Percentiles rank a stretch among this genome's conserved stretches.
Conservation (phyloP, 53 echinoderm and acorn worm species). For the Actinopyga echinites region DNA sequence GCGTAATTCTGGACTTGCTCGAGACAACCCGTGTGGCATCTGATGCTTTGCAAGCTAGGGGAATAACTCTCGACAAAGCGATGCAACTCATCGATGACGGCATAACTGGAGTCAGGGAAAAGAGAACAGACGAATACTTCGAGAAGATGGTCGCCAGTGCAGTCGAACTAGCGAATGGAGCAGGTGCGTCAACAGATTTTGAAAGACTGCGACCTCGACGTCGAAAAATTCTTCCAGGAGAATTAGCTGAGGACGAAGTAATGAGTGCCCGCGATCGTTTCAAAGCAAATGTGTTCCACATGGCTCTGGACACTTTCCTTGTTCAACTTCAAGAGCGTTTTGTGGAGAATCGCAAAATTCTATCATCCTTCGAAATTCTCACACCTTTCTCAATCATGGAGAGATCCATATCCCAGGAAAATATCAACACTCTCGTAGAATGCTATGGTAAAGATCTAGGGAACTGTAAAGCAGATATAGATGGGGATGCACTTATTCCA, state of each 20-base stretch:
- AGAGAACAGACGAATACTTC: not conserved
- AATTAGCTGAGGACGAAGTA: not conserved
- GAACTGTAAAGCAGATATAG: not conserved
- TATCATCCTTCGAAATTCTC: not conserved
- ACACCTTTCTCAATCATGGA: too few species aligned
- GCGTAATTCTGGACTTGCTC: not conserved
- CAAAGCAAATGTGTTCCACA: not conserved
- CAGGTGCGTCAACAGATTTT: not conserved
- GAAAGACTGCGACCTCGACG: not conserved
- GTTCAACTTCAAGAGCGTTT: not conserved
- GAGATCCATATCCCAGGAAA: not conserved
- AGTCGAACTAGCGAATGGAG: not conserved
- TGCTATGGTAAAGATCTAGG: not conserved
- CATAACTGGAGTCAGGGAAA: conserved; percentile 12
- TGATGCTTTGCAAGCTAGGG: conserved; percentile 10
- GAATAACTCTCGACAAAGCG: not conserved
- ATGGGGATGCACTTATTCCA: not conserved
- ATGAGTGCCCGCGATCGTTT: not conserved
- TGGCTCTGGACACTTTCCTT: conserved; percentile 9
- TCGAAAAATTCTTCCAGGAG: not conserved
- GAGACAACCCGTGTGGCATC: conserved; percentile 24
- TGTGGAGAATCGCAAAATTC: not conserved
- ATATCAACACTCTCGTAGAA: not conserved
- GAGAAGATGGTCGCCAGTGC: not conserved
- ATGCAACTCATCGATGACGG: conserved; percentile 2